Base-by-base conservation (phyloP, 2,888 invertebrate species). In the Drosophila stalkeri region DNA sequence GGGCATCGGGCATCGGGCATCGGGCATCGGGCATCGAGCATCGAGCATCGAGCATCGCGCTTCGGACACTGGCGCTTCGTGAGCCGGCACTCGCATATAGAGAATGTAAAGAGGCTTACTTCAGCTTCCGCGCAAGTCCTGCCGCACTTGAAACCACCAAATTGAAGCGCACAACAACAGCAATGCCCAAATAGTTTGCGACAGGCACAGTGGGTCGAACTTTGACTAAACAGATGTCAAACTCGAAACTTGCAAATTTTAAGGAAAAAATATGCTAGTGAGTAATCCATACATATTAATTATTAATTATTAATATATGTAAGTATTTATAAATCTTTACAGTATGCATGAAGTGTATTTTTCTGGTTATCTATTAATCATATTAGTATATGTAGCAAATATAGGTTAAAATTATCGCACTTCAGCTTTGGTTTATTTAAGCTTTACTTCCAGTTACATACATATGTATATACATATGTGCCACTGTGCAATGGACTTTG, bases 61-160 rank as follows among this genome's bases (percentile, higher is more conserved):
- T 8, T 52, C 52, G 52, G 18, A 6, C 35, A 35, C 3, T 12
- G 47, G 20, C 33, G 62, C 41, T 49, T 66, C 56, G 56, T 12
- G 16, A 18, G 43, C 31, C 39, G 54, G 62, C 18, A 23, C 23
- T 35, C 31, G 33, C 20, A 39, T 11, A 39, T 14, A 37, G 47
- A 39, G 46, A 16, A 14, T 16, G 31, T 33, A 49, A 59, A 59
- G 35, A 54, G 51, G 33, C 14, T 18, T 18, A 16, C 37, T 47
- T 64, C 89, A 89, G 87, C 89, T 84, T 84, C 89, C 89, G 87
- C 87, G 84, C 84, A 84, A 89, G 87, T 84, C 84, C 86, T 86
- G 66, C 61, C 27, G 59, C 66, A 62, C 54, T 43, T 43, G 49
- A 62, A 51, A 56, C 49, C 63, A 62, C 47, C 43, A 56, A 70